Evolutionary conservation across 1,140 invertebrate species (phyloP).

Genomic region (Drosophila mauritiana): DNA sequence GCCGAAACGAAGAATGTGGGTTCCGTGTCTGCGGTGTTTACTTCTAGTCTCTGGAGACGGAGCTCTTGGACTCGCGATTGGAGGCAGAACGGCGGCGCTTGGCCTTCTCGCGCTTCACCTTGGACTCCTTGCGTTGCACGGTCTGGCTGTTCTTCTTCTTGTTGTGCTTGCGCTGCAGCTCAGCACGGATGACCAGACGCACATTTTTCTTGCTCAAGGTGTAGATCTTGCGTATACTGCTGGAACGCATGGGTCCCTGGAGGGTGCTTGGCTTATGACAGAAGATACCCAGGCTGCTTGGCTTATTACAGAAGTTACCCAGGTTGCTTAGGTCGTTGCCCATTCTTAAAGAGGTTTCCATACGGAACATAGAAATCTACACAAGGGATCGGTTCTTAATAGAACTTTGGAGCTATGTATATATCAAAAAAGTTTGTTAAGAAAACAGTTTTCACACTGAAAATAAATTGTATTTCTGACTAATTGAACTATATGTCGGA

Average conservation of each 20-base stretch:
- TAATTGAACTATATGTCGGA: no score
- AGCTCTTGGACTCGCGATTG: slow-evolving; percentile 90
- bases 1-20: slow-evolving; percentile 37
- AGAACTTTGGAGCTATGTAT: no score
- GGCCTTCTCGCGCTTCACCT: slow-evolving; percentile 92
- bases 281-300: no score
- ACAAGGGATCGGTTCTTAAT: no score
- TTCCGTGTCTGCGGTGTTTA: slow-evolving; percentile 40
- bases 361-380: no score
- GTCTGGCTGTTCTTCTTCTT: slow-evolving; percentile 90
- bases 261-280: no score
- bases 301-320: no score
- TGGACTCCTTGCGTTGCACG: slow-evolving; percentile 97
- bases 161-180: slow-evolving; percentile 97
- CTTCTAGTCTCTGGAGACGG: slow-evolving; percentile 84
- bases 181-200: slow-evolving; percentile 97
- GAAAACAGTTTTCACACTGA: no score
- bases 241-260: slow-evolving; percentile 98
- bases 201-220: slow-evolving; percentile 99
- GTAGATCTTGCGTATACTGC: slow-evolving; percentile 98
- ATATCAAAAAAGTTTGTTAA: no score
- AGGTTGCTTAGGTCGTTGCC: no score
- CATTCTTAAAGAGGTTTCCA: no score
- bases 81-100: slow-evolving; percentile 91
- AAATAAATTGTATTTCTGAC: no score